Conservation (phyloP, 2,888 invertebrate genomes). For the Scaptomyza reducta region DNA sequence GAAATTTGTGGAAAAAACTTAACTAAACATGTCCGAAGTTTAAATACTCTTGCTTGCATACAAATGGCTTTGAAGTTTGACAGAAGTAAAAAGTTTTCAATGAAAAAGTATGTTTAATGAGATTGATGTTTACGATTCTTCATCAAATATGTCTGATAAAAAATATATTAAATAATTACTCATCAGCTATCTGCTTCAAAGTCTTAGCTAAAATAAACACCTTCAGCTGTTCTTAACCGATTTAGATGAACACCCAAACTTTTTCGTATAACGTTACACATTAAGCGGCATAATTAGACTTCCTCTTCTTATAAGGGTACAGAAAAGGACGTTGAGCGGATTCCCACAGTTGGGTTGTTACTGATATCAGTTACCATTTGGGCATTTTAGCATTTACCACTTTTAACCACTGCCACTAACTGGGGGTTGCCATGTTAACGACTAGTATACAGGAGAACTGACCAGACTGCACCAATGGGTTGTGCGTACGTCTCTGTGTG, state of each 20-base stretch:
- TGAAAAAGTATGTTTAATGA: too few relatives aligned
- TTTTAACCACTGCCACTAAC: conserved; percentile 49
- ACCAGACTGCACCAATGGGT: conserved; percentile 25
- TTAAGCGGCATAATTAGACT: background rate
- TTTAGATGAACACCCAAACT: background rate
- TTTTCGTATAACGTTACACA: background rate
- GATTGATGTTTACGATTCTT: too few relatives aligned
- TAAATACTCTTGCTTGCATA: too few relatives aligned
- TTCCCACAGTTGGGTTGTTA: conserved; percentile 29
- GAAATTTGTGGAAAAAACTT: too few relatives aligned
- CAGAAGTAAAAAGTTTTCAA: too few relatives aligned
- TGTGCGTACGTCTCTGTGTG: conserved; percentile 28
- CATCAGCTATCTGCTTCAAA: too few relatives aligned
- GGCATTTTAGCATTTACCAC: conserved; percentile 55
- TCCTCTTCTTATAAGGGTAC: background rate
- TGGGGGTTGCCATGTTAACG: conserved; percentile 61
- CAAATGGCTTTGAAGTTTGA: too few relatives aligned
- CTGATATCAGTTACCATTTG: conserved; percentile 61
- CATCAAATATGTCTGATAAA: too few relatives aligned
- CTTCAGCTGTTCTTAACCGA: background rate
- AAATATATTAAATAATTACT: too few relatives aligned
- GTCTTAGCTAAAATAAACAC: too few relatives aligned
- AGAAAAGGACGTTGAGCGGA: conserved; percentile 33
- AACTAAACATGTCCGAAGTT: too few relatives aligned
- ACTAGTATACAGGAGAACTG: conserved; percentile 23